phyloP scores from a whole-genome alignment of 2,888 invertebrate species.

The Platynereis dumerilii region DNA sequence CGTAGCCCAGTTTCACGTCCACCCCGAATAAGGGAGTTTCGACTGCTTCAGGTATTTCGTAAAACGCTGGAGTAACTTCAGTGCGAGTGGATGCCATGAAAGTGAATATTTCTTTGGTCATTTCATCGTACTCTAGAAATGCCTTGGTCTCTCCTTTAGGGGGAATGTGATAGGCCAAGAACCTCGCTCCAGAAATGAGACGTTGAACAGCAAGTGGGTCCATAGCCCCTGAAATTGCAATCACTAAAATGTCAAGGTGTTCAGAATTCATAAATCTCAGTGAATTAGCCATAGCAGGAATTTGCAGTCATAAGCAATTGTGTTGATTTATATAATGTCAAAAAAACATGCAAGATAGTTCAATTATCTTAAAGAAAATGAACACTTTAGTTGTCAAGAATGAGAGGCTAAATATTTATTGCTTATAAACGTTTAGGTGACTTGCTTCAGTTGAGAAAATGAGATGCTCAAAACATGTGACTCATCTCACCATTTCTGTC shows the following conservation, averaged over 20 bases:
- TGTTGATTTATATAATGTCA: too few relatives aligned
- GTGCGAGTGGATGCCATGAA: slow-evolving; percentile 36
- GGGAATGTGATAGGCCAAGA: slow-evolving; percentile 30
- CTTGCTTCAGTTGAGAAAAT: not conserved
- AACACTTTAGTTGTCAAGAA: not conserved
- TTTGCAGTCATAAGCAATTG: too few relatives aligned
- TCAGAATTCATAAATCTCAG: too few relatives aligned
- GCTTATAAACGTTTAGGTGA: not conserved
- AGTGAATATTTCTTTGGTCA: slow-evolving; percentile 31
- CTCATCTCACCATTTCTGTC: slow-evolving; percentile 19
- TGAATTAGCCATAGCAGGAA: too few relatives aligned
- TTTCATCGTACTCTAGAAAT: slow-evolving; percentile 35
- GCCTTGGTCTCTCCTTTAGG: slow-evolving; percentile 17
- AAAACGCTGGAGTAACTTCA: slow-evolving; percentile 21
- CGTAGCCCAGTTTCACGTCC: slow-evolving; percentile 32
- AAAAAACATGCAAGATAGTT: not conserved
- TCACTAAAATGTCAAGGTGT: too few relatives aligned
- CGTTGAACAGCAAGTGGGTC: slow-evolving; percentile 25
- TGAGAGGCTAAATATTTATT: too few relatives aligned
- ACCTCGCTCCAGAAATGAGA: slow-evolving; percentile 27
- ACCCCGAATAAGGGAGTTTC: slow-evolving; percentile 20
- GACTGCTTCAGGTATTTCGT: slow-evolving; percentile 20
- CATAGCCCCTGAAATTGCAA: slow-evolving; percentile 29
- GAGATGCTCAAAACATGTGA: not conserved
- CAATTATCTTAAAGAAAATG: not conserved